Base-by-base conservation (phyloP, 2,888 invertebrate genomes). In the Argyresthia goedartella region DNA sequence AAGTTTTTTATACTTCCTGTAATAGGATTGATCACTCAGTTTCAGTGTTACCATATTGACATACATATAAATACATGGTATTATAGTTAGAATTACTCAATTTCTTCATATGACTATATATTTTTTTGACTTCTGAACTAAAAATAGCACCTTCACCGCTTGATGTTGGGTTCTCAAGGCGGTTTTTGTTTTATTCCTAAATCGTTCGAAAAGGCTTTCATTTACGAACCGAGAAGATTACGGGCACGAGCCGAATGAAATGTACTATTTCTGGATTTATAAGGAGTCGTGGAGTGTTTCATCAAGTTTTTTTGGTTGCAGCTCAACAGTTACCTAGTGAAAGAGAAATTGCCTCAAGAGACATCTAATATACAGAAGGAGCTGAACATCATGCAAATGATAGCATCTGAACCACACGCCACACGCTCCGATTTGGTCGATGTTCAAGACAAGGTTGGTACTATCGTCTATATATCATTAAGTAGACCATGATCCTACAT, bases 341-440 rank as follows among this genome's bases (percentile, higher is more conserved):
- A 92, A 57, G 94, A 95, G 65, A 94, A 95, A 67, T 71, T 96
- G 51, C 94, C 94, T 0, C 90, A 91, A 61, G 96, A 96, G 72
- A 82, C 92, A 46, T 74, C 84, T 1, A 74, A 79, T 10, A 79
- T 90, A 51, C 89, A 91, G 65, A 89, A 90, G 61, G 91, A 91
- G 61, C 84, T 94, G 41, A 88, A 89, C 55, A 91, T 94, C 55
- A 84, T 95, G 69, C 91, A 91, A 65, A 88, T 84, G 57, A 91
- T 94, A 47, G 88, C 91, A 0, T 85, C 88, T 45, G 91, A 92
- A 58, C 90, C 91, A 49, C 91, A 91, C 54, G 81, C 81, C 1
- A 89, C 89, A n/a, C 88, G 91, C 55, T 87, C 89, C 35, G 92
- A 93, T 66, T 75, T 93, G 53, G 88, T 89, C 53, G 77, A 85